Percentiles rank a stretch among this genome's conserved stretches.
Evolutionary conservation across 2,113 vertebrate species (phyloP).

Genomic region (Macquaria ambigua): DNA sequence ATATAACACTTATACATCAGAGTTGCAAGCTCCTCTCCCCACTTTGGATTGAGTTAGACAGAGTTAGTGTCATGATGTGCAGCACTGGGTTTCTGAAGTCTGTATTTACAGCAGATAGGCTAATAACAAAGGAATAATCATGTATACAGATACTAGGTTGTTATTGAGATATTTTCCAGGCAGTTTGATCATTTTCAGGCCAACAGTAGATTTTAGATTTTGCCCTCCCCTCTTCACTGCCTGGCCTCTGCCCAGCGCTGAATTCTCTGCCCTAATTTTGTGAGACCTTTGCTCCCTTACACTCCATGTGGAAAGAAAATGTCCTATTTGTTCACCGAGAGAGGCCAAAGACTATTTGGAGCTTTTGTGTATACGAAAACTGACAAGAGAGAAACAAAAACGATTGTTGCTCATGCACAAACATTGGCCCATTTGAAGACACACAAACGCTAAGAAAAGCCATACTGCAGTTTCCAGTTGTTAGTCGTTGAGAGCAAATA

Average conservation of each 20-base stretch:
- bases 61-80: conserved; percentile 7
- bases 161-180: not conserved
- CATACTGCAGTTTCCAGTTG: conserved; percentile 19
- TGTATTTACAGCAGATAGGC: conserved; percentile 17
- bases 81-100: conserved; percentile 19
- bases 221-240: conserved; percentile 24
- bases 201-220: conserved; percentile 13
- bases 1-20: conserved; percentile 30
- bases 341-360: conserved; percentile 45
- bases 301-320: conserved; percentile 58
- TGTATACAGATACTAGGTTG: not conserved
- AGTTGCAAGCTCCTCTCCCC: conserved; percentile 7
- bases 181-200: conserved; percentile 27
- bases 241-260: conserved; percentile 38
- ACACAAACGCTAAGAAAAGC: conserved; percentile 12
- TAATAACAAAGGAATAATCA: not conserved
- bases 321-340: conserved; percentile 44
- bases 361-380: conserved; percentile 23
- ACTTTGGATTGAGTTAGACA: conserved; percentile 33
- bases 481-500: conserved; percentile 3
- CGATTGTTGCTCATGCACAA: not conserved
- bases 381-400: conserved; percentile 23
- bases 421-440: conserved; percentile 35
- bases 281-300: conserved; percentile 58
- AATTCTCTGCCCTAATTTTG: conserved; percentile 71